Evolutionary conservation across 2,797 vertebrate genomes (phyloP), one percentile per base, ranked within the genome.

Genomic region (Pseudomugil tenellus): DNA sequence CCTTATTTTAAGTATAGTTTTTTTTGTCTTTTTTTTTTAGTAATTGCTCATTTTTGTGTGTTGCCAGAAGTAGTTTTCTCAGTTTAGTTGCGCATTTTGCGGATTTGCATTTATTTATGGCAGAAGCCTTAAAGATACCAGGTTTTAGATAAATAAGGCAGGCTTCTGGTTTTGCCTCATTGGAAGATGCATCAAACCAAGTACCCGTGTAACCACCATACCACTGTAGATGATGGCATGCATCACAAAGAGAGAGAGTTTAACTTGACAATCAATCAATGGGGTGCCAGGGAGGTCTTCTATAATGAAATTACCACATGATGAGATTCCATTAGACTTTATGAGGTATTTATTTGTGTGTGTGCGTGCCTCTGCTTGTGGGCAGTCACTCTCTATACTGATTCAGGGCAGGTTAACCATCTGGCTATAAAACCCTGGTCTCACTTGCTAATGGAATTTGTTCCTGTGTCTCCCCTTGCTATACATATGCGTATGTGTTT

Each of bases 271-370:
- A 81, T 49, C 37, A 67, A 74, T 53, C 53, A 32, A 77, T 65
- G 55, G 80, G 83, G 77, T 81, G 79, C 63, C 77, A n/a, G 39
- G 34, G 74, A 81, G 83, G 84, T 82, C 81, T 68, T 62, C 17
- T 56, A 55, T 81, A 81, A 83, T 91, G 68, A 84, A 91, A 89
- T 88, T 83, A 89, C 73, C 17, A 28, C 57, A 82, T 88, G 79
- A 92, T 83, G 84, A 87, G 74, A 87, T 85, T 79, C 86, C 85
- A 89, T 92, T 91, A 88, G 67, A 53, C 58, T 89, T 90, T 83
- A 89, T 81, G 83, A 85, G 80, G 73, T 80, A 58, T 83, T 49
- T 80, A 14, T 59, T 29, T 29, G 51, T 63, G 52, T 51, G 49
- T 63, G 41, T 58, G 55, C 59, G 19, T 31, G 34, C 21, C 43